Evolutionary conservation across 1,140 invertebrate genomes (phyloP), one percentile per base, ranked within the genome.

Genomic region (Mylabris phalerata): DNA sequence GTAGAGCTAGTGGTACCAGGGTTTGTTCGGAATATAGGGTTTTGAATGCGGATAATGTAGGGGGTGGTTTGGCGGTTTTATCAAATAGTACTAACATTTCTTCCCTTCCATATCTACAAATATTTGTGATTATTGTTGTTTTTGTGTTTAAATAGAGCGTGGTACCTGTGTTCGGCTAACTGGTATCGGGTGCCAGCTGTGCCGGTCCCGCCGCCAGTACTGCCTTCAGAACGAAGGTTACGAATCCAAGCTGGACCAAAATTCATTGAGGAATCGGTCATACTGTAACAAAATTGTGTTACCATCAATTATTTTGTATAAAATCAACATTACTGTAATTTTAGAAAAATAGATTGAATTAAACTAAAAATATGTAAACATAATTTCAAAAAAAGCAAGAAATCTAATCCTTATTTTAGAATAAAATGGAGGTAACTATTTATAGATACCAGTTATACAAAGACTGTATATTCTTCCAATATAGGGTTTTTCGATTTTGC

Each of bases 31-130:
- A 78, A 70, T 82, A 87, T 9, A 94, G 76, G 46, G 80, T 78
- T 60, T 82, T 78, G 67, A 87, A 82, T 56, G 78, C 77, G 27
- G 81, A 71, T 47, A 91, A 75, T 50, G 82, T 80, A 57, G 83
- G 79, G n/a, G 88, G 88, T 51, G 86, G 77, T 66, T 80, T 80
- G 51, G 80, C 77, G 66, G 78, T 80, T 64, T 83, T 82, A 65
- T 89, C 83, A 69, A 85, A 93, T 38, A 93, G 71, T 43, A 89
- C 88, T 56, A 95, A 74, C 90, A 95, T 92, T 71, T 94, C 91
- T 76, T 95, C 92, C 63, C 90, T 78, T 27, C 89, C 90, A 66
- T 93, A 93, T 57, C 82, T 80, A 40, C 19, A 42, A n/a, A 5
- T 4, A 44, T n/a, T 27, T 27, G 10, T 26, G 2, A 25, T 47